Evolutionary conservation across 2,113 vertebrate species (phyloP), one percentile per base, ranked within the genome.

Genomic region (Phrynocephalus versicolor): DNA sequence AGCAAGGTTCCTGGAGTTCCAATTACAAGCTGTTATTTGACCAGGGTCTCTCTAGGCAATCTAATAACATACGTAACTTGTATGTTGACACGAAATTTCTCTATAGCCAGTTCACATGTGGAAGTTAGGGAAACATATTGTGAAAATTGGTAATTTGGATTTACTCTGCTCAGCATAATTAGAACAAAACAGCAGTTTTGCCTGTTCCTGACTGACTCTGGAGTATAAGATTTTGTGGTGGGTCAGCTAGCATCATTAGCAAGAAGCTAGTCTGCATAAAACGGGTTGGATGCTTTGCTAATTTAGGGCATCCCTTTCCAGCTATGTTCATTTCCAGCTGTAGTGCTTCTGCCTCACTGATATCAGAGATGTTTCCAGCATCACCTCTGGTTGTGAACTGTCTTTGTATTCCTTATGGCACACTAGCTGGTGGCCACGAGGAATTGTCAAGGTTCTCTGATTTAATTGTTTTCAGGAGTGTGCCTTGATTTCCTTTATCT

Each of bases 401-500:
- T 13, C 27, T 81, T 5, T 2, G 57, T 0, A 18, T 12, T 3
- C 92, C 84, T 30, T 65, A 65, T 14, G 94, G 87, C 45, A 83
- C 67, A 0, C 41, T 16, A 71, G 87, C 64, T 39, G 80, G 84
- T 82, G 58, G 81, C 1, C 41, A 2, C 0, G 93, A 90, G 0
- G 91, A 91, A 8, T 86, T 21, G 85, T 93, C 76, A 64, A 88
- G 33, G 83, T 88, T 92, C 74, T 84, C 76, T 9, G 92, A 89
- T 7, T 90, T 92, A 27, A 13, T 57, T 23, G 73, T 62, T 23
- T 83, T 94, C 78, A 84, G 80, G 0, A 81, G 84, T 0, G 92
- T 92, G 0, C 74, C 35, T 1, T 80, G 74, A 2, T 95, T 95
- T 86, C 93, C 95, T 60, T 95, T 94, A 62, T 92, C 90, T 75